A percentile compares a stretch with the other conserved stretches of the same genome.
phyloP scores from a whole-genome alignment of 1,140 invertebrate species.

The Formica exsecta region DNA sequence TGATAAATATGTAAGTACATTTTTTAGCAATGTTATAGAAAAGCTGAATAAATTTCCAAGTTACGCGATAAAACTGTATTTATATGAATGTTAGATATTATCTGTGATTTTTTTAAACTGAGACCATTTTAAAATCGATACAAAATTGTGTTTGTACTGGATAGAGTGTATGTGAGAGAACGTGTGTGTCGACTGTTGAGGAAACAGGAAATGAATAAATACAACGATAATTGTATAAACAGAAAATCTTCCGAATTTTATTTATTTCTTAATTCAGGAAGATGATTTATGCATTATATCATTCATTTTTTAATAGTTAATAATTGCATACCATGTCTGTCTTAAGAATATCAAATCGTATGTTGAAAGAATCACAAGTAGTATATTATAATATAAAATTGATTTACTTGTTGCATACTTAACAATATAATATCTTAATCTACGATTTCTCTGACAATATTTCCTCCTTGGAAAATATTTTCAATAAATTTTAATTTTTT shows the following conservation, averaged over 20 bases:
- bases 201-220: constrained; percentile 27
- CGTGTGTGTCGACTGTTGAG: constrained; percentile 18
- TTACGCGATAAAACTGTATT: constrained; percentile 72
- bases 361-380: not conserved
- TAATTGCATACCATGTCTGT: not conserved
- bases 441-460: not conserved
- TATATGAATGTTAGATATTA: constrained; percentile 74
- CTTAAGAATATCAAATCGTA: not conserved
- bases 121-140: constrained; percentile 32
- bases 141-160: constrained; percentile 41
- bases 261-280: constrained; percentile 21
- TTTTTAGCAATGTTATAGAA: constrained; percentile 60
- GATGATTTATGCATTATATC: constrained; percentile 16
- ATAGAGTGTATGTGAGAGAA: constrained; percentile 20
- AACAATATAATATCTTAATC: not conserved
- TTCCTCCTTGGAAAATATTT: constrained; percentile 18
- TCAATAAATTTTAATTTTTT: constrained; percentile 28
- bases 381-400: constrained; percentile 30
- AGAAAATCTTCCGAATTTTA: constrained; percentile 13
- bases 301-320: not conserved
- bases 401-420: not conserved
- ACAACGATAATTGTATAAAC: constrained; percentile 15
- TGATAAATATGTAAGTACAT: constrained; percentile 52
- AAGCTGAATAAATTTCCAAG: constrained; percentile 67
- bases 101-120: constrained; percentile 74